These are phyloP conservation scores for Emys orbicularis DNA, from an alignment of 2,797 vertebrate species.

Conservation along the genomic window DNA sequence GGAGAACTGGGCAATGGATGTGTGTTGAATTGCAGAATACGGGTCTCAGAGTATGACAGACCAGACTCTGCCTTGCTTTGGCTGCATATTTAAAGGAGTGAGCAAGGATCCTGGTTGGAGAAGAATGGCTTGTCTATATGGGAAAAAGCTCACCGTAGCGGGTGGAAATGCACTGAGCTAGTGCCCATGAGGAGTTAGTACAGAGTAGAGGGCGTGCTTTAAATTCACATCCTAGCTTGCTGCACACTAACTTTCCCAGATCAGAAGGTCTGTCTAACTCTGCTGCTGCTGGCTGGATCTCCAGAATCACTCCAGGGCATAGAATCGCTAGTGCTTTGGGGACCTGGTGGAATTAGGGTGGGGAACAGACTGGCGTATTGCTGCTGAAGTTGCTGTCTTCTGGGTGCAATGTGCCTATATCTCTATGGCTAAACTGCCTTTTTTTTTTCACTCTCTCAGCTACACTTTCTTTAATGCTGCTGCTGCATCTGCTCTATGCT, in stretches of 20 bases:
- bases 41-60: neutral
- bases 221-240: no score
- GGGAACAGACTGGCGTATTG: neutral
- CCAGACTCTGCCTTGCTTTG: neutral
- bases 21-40: neutral
- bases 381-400: neutral
- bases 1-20: slow-evolving; percentile 1
- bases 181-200: no score
- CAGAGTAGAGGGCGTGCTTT: no score
- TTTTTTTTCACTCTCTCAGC: neutral
- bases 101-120: neutral
- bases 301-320: neutral
- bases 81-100: neutral
- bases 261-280: neutral
- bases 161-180: no score
- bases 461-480: neutral
- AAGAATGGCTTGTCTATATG: no score
- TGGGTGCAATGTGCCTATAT: neutral
- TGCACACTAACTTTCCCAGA: neutral
- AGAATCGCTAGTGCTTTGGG: neutral
- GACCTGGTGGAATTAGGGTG: neutral
- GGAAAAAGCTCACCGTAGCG: no score
- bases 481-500: neutral
- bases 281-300: neutral
- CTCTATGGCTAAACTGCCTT: neutral